Conservation (phyloP, 1,140 invertebrate species). For the Drosophila eugracilis region DNA sequence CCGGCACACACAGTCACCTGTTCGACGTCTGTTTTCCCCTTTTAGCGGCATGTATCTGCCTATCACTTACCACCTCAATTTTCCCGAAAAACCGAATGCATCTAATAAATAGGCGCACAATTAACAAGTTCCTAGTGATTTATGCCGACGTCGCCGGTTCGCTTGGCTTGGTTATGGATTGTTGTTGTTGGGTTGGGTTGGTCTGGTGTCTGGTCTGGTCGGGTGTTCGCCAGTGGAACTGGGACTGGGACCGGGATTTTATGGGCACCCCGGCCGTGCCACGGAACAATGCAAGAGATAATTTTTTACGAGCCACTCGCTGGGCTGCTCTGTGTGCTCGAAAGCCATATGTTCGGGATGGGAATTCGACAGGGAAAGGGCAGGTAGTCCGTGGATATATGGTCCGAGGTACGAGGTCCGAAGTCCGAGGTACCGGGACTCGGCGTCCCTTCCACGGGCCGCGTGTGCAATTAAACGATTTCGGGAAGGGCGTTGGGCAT, state of each 20-base stretch:
- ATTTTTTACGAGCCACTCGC: slow-evolving; percentile 74
- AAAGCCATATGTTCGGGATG: slow-evolving; percentile 60
- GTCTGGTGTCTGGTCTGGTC: slow-evolving; percentile 7
- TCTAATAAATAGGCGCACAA: slow-evolving; percentile 79
- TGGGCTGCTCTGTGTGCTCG: slow-evolving; percentile 11
- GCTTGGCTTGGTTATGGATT: slow-evolving; percentile 30
- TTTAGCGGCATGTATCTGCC: slow-evolving; percentile 34
- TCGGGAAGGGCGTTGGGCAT: slow-evolving; percentile 69
- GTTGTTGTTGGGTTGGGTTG: slow-evolving; percentile 17
- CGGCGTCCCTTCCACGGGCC: slow-evolving; percentile 51
- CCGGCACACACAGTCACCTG: slow-evolving; percentile 55
- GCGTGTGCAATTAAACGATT: slow-evolving; percentile 72
- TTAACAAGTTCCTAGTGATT: slow-evolving; percentile 80
- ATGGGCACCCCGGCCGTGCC: slow-evolving; percentile 74
- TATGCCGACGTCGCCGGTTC: slow-evolving; percentile 66
- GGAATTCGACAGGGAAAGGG: slow-evolving; percentile 19
- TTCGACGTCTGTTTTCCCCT: slow-evolving; percentile 32
- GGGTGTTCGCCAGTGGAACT: slow-evolving; percentile 13
- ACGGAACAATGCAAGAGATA: slow-evolving; percentile 70
- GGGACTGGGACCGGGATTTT: slow-evolving; percentile 58
- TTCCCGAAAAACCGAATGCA: slow-evolving; percentile 68
- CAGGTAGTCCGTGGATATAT: slow-evolving; percentile 19
- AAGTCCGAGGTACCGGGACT: not conserved
- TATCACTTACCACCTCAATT: slow-evolving; percentile 77
- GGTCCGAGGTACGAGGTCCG: not conserved